Base-by-base conservation (phyloP, 2,888 invertebrate species). In the Hedychridium roseum region DNA sequence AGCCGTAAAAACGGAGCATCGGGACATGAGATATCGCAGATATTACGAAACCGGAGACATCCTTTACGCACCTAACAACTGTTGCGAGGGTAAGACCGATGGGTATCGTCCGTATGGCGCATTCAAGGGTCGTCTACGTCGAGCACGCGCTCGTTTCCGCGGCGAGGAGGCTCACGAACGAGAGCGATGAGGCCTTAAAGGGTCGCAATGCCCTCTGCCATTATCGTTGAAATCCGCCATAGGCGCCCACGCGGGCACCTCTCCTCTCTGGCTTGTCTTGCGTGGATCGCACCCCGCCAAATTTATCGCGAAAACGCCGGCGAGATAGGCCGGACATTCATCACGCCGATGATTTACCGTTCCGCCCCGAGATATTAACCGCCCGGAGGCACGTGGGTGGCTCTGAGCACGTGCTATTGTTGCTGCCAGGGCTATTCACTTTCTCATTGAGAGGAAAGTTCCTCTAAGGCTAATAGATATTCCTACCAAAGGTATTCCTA, bases 271-370 rank as follows among this genome's bases (percentile, higher is more conserved):
- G 32, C 57, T 61, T 57, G 59, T 59, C 55, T 47, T 57, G 27
- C 37, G 61, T 34, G 34, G 47, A 61, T 64, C 61, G 50, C 50
- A 51, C 39, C 45, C 35, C 55, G 53, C 50, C 42, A 58, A 70
- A 68, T 66, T 66, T 65, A 62, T 58, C 60, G 57, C 43, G 59
- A 60, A 62, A 70, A 69, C 59, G 47, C 58, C n/a, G 49, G 41
- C 51, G 48, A 56, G 55, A 63, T 59, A 62, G 59, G 70, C 65
- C 64, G 54, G 60, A 62, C 66, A 64, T 68, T 66, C 66, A 70
- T 72, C 70, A 68, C 57, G 54, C 31, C 39, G 57, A 70, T 74
- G 72, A 74, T 74, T 74, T 70, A 74, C 57, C 58, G 54, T 57
- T 62, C 54, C 59, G 48, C 55, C 44, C 26, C 50, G 41, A 54